Evolutionary conservation across 30 jellyfish, hydroid and myxozoan genomes (phyloP), one percentile per base, ranked within the genome.

Genomic region (Haliclystus octoradiatus): DNA sequence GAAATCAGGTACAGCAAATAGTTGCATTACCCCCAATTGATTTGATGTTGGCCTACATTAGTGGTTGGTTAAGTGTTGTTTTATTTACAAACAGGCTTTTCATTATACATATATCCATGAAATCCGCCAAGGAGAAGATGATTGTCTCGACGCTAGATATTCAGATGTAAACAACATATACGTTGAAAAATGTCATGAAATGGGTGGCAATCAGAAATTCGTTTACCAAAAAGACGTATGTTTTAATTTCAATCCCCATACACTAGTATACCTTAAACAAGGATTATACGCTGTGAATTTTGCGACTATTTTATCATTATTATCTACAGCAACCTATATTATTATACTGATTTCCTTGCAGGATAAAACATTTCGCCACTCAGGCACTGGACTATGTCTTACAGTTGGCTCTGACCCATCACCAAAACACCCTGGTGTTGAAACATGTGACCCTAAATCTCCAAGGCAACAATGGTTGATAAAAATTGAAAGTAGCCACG

Each of bases 191-290:
- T 89, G 98, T 33, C 98, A 89, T 69, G 98, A 78, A 69, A 81
- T 89, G 98, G 98, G 98, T 14, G 98, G 98, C 19, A 89, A 89
- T 49, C 98, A 89, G 69, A 89, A 89, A 52, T 89, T 87, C 71
- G 88, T 69, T 30, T 76, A 61, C 31, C 68, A 72, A 60, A 31
- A 50, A 77, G 94, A 75, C 31, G 49, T 22, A 30, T 0, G 13
- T 76, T 0, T 14, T 23, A 0, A 65, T 30, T 26, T n/a, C 19
- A 5, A 29, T 13, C 12, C 5, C 26, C n/a, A 46, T 19, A 46
- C 60, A 46, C 60, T 19, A 46, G 60, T 46, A 19, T 46, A 19
- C 12, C 60, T 46, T 46, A 19, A 19, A 46, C 12, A 5, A 19
- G 57, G 57, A 40, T 19, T 40, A 19, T 19, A 19, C 57, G 9